phyloP scores from a whole-genome alignment of 2,797 vertebrate species.

The Dallia pectoralis region DNA sequence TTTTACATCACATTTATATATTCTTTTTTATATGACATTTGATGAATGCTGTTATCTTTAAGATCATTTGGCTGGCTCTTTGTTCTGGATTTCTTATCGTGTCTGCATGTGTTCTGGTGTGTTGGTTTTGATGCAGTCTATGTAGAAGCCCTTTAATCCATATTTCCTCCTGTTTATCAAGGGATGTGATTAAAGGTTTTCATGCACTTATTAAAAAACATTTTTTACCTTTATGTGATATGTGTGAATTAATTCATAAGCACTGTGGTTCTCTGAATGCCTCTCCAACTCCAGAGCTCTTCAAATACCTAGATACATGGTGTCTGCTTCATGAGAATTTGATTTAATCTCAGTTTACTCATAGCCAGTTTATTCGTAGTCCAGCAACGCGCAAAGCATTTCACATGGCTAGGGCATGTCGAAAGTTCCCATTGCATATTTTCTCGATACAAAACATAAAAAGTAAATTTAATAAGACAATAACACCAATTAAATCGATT shows the following conservation, averaged over 20 bases:
- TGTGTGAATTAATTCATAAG: neutral
- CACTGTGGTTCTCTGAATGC: neutral
- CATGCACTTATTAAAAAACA: neutral
- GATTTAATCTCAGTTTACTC: neutral
- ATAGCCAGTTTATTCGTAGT: neutral
- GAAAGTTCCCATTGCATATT: no score
- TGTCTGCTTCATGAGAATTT: neutral
- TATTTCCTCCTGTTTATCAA: neutral
- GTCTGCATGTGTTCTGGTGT: conserved; percentile 20
- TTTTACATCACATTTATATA: neutral
- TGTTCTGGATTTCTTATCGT: conserved; percentile 22
- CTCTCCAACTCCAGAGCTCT: neutral
- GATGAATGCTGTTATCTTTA: conserved; percentile 13
- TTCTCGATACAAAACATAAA: no score
- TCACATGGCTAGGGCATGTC: no score
- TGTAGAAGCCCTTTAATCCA: conserved; percentile 33
- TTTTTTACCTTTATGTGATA: neutral
- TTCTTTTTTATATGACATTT: neutral
- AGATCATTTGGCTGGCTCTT: neutral
- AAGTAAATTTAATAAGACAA: no score
- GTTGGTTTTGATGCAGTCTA: neutral
- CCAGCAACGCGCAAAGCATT: neutral
- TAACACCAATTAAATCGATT: no score
- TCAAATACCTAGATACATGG: neutral
- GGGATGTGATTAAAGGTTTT: neutral